Evolutionary conservation across 2,797 vertebrate species (phyloP).

Genomic region (Dromococcyx pavoninus): DNA sequence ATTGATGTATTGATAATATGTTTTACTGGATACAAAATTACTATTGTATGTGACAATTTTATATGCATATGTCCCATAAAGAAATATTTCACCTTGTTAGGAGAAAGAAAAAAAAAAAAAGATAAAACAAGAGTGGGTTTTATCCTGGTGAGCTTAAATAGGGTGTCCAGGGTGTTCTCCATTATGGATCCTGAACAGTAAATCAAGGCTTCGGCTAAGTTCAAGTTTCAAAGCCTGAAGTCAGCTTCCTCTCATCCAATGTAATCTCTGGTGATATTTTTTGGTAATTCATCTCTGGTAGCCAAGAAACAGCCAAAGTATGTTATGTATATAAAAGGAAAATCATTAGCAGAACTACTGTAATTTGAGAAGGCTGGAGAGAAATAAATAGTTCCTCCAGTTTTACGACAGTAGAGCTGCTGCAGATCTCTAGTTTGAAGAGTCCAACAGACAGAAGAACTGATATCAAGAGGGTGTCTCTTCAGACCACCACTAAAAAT

Average conservation of each 20-base stretch:
- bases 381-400: not conserved
- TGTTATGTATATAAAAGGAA: not conserved
- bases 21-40: not conserved
- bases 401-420: not conserved
- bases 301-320: not conserved
- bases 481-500: not conserved
- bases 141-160: not conserved
- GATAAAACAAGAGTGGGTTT: not conserved
- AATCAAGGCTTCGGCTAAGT: not conserved
- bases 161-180: not conserved
- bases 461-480: not conserved
- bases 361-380: not conserved
- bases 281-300: not conserved
- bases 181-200: not conserved
- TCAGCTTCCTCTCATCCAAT: not conserved
- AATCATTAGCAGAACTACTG: not conserved
- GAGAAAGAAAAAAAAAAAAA: not conserved
- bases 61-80: not conserved
- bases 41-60: not conserved
- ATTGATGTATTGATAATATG: fast-evolving
- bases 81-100: not conserved
- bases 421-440: not conserved
- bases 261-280: not conserved
- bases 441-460: not conserved
- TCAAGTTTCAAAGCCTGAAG: not conserved